Percentiles rank a stretch among this genome's conserved stretches.
Conservation (phyloP, 37 sponge, comb jelly and placozoan species). For the Spongilla lacustris region DNA sequence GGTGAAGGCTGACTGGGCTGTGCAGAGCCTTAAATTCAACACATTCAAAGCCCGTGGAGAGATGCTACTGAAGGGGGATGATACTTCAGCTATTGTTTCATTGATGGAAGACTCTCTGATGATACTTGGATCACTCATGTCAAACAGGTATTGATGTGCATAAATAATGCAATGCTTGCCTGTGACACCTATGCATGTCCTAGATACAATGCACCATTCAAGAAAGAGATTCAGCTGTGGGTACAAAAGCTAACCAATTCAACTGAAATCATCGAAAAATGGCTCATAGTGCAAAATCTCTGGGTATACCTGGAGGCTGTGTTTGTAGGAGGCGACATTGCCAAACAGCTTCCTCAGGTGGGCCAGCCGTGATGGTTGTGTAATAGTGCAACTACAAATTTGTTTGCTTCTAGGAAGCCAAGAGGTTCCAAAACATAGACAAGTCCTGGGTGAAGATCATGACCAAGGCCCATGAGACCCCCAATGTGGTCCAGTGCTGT, state of each 20-base stretch:
- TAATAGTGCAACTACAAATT: not conserved
- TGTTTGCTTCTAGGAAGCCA: conserved; percentile 84
- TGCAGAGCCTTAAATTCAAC: conserved; percentile 84
- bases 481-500: conserved; percentile 96
- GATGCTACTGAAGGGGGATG: conserved; percentile 95
- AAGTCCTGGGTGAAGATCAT: conserved; percentile 99
- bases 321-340: conserved; percentile 99
- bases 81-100: conserved; percentile 86
- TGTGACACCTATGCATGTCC: not conserved
- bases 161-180: not conserved
- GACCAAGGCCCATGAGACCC: conserved; percentile 94
- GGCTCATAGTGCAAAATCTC: conserved; percentile 98
- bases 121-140: conserved; percentile 98
- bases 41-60: conserved; percentile 97
- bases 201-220: conserved; percentile 99
- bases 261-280: conserved; percentile 96
- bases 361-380: not conserved
- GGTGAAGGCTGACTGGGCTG: conserved; percentile 95
- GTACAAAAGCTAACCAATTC: conserved; percentile 94
- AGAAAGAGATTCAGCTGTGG: conserved; percentile 96
- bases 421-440: conserved; percentile 96
- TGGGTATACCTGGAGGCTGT: conserved; percentile 99
- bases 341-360: conserved; percentile 98
- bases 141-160: conserved; percentile 79
- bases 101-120: conserved; percentile 99